Evolutionary conservation across 2,797 vertebrate genomes (phyloP).

Genomic region (Sebastes nivosus): DNA sequence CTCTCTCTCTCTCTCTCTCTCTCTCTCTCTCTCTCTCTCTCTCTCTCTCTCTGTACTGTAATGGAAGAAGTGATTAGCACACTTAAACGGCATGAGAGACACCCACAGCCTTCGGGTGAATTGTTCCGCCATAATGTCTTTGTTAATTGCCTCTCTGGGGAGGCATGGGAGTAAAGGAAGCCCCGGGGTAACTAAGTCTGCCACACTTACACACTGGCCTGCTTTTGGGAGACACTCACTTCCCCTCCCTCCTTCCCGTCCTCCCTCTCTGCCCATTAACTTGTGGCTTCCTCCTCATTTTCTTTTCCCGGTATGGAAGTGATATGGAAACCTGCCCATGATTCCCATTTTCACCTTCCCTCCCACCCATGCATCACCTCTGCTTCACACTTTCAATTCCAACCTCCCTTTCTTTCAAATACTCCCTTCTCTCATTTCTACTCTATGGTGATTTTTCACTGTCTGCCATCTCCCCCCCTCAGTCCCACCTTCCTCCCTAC

Average conservation of each 20-base stretch:
- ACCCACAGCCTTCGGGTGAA: constrained; percentile 69
- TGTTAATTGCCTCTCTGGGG: constrained; percentile 86
- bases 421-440: constrained; percentile 2
- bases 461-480: not conserved
- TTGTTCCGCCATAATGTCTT: constrained; percentile 84
- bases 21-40: not conserved
- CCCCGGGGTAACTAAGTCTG: constrained; percentile 69
- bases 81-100: constrained; percentile 74
- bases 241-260: constrained; percentile 4
- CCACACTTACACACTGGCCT: constrained; percentile 78
- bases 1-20: too few relatives aligned
- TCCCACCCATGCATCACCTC: constrained; percentile 3
- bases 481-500: not conserved
- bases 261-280: constrained; percentile 38
- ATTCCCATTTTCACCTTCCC: constrained; percentile 26
- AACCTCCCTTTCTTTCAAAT: constrained; percentile 19
- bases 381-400: constrained; percentile 19
- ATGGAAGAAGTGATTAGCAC: constrained; percentile 81
- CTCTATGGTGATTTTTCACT: constrained; percentile 6
- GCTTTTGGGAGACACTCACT: constrained; percentile 60
- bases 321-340: constrained; percentile 9
- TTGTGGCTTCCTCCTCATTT: constrained; percentile 25
- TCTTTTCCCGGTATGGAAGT: not conserved
- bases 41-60: constrained; percentile 44
- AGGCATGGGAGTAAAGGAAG: constrained; percentile 67